Conservation (phyloP, 2,113 vertebrate species). For the Chaetodon auriga region DNA sequence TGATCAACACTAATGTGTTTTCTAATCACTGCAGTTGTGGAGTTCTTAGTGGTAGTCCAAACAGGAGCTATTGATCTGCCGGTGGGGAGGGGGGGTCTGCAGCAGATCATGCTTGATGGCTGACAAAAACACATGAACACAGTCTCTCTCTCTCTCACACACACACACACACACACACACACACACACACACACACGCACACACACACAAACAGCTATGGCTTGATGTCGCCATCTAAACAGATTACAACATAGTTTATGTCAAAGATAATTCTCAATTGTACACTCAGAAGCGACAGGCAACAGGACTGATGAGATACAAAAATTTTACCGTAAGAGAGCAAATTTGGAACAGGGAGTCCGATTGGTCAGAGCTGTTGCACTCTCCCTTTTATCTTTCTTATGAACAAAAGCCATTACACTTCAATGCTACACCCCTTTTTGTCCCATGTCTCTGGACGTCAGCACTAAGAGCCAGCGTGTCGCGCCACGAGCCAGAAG, state of each 20-base stretch:
- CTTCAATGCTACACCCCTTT: constrained; percentile 59
- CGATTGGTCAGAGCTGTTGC: constrained; percentile 1
- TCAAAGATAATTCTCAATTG: constrained; percentile 38
- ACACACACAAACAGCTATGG: neutral
- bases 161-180: neutral
- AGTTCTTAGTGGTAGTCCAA: constrained; percentile 98
- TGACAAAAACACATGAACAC: constrained; percentile 61
- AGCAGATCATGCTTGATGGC: constrained; percentile 80
- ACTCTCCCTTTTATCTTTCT: constrained; percentile 60
- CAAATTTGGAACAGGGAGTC: constrained; percentile 17
- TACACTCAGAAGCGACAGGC: constrained; percentile 17
- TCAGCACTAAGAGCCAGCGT: constrained; percentile 83
- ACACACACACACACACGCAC: neutral
- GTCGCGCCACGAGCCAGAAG: constrained; percentile 78
- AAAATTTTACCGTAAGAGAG: constrained; percentile 32
- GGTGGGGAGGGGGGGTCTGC: constrained; percentile 38
- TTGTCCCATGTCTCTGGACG: constrained; percentile 76
- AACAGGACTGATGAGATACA: constrained; percentile 24
- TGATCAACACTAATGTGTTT: constrained; percentile 99
- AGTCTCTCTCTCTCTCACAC: neutral
- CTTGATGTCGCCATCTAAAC: constrained; percentile 69
- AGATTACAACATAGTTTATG: constrained; percentile 61
- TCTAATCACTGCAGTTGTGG: constrained; percentile 99
- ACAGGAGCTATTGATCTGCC: constrained; percentile 95
- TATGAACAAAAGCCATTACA: constrained; percentile 74